Evolutionary conservation across 2,888 invertebrate genomes (phyloP), one percentile per base, ranked within the genome.

Genomic region (Himalopsyche kuldschensis): DNA sequence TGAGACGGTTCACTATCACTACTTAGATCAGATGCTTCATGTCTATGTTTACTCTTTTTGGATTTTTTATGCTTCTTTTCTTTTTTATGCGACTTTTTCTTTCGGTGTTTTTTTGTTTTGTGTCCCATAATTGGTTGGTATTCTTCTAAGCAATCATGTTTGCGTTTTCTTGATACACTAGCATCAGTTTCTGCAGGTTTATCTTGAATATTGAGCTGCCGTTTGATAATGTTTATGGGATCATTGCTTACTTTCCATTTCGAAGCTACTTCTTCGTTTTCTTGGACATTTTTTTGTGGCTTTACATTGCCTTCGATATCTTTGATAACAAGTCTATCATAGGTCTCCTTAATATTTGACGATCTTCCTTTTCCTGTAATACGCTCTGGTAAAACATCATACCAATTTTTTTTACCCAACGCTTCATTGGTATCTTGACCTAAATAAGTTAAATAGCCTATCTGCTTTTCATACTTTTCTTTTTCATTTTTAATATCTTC

Each of bases 391-490:
- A 93, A 89, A 82, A 95, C 92, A 89, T 97, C 95, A 91, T 98
- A 98, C 98, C 98, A 98, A 87, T 96, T 97, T 87, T 94, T 94
- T 88, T 96, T 95, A 48, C 95, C 96, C n/a, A 95, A 93, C 3
- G 94, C 94, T 90, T 97, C 97, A 90, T 96, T 95, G 47, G 96
- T 96, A 88, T 97, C 97, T 90, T 99, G 98, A 0, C 98, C 99
- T 81, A 99, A 92, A 90, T 98, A 99, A 4, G 98, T 98, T 55
- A 99, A 92, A 88, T 98, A 97, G 0, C 99, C 99, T 88, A 99
- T 97, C 91, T 97, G 97, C 89, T 98, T 99, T 89, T 99, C 99
- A 92, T 98, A 98, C 87, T 98, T 97, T 89, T 99, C 98, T 88
- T 95, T 95, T 89, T 98, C 98, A 82, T 96, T 95, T 89, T 97